phyloP scores from a whole-genome alignment of 2,797 vertebrate species.

The Tragopan temminckii region DNA sequence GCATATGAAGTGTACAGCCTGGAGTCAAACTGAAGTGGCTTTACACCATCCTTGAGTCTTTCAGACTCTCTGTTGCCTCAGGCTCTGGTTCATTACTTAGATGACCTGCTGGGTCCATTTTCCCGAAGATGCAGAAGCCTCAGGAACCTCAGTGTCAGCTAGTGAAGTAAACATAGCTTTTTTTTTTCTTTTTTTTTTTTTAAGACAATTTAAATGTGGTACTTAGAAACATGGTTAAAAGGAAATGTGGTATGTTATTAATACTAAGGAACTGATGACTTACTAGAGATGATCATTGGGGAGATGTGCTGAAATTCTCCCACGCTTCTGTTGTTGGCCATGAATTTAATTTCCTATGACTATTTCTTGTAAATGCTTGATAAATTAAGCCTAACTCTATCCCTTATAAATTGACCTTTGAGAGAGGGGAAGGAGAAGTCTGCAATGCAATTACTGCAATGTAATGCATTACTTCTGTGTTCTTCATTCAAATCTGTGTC shows the following conservation, averaged over 20 bases:
- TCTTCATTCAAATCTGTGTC: background rate
- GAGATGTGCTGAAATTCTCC: background rate
- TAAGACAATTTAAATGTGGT: background rate
- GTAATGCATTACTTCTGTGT: background rate
- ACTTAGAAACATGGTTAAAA: background rate
- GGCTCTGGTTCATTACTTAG: background rate
- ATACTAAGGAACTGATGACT: background rate
- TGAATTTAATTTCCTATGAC: background rate
- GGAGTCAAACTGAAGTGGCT: background rate
- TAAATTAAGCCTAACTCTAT: background rate
- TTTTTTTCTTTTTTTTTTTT: background rate
- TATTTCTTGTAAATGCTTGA: background rate
- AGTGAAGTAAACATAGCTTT: background rate
- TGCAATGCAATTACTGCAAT: fast-evolving
- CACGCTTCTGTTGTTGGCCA: background rate
- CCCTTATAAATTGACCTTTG: background rate
- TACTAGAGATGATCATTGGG: fast-evolving
- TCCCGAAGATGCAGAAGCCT: background rate
- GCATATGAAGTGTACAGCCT: background rate
- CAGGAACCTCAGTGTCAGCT: background rate
- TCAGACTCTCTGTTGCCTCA: background rate
- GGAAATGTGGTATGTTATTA: background rate
- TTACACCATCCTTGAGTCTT: background rate
- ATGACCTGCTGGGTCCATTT: background rate
- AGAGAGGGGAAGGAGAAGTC: background rate